Percentiles rank a stretch among this genome's conserved stretches.
phyloP scores from a whole-genome alignment of 2,113 vertebrate genomes.

The Porphyrio hochstetteri region DNA sequence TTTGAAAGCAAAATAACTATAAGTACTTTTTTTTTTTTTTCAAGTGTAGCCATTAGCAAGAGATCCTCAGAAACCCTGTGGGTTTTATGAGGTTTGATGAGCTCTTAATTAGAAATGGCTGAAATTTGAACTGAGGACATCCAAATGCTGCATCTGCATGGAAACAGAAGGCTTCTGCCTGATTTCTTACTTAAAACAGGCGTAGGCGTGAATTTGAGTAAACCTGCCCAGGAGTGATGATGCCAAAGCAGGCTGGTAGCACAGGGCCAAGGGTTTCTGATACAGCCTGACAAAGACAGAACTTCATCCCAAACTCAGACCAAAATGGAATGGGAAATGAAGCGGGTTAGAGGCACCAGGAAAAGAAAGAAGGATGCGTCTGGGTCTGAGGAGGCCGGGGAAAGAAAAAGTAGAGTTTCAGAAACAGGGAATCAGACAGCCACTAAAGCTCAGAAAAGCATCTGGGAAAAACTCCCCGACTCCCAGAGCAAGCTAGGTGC shows the following conservation, averaged over 20 bases:
- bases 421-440: background rate
- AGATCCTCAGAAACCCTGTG: background rate
- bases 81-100: slow-evolving; percentile 47
- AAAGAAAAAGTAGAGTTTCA: background rate
- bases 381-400: background rate
- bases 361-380: background rate
- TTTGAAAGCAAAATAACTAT: slow-evolving; percentile 34
- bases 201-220: background rate
- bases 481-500: background rate
- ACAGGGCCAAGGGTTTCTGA: background rate
- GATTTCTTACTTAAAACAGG: background rate
- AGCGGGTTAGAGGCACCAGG: background rate
- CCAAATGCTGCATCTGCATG: background rate
- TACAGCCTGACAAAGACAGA: background rate
- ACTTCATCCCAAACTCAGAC: background rate
- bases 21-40: background rate
- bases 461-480: background rate
- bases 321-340: background rate
- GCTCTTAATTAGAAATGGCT: slow-evolving; percentile 57
- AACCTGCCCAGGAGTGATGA: background rate
- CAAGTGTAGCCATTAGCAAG: slow-evolving; percentile 31
- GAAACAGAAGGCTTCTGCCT: slow-evolving; percentile 18
- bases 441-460: background rate
- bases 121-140: slow-evolving; percentile 37
- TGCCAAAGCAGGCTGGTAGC: background rate